Evolutionary conservation across 2,888 invertebrate species (phyloP), one percentile per base, ranked within the genome.

Genomic region (Slavum lentiscoides): DNA sequence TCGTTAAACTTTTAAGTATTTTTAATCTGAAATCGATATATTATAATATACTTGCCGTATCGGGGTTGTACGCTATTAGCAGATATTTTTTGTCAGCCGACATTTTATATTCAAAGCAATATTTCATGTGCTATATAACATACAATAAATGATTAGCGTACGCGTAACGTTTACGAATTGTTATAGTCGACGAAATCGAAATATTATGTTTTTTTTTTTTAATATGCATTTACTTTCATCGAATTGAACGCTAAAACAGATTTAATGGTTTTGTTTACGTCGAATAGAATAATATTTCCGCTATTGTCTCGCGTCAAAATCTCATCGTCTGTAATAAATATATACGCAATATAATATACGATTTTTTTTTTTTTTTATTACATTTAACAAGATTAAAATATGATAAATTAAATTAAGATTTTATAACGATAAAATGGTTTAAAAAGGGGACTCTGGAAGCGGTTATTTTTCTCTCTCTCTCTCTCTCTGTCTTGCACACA

Each of bases 41-140:
- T 3, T 49, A 61, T 61, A n/a, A n/a, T 23, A 7, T 39, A 67
- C 85, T 87, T 86, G 91, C 91, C 88, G 91, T 92, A 85, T 89
- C 89, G 83, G 90, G 89, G 85, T 90, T 89, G 84, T 89, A 89
- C 8, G 90, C 89, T 83, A 92, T 86, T 76, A 92, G 86, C 82
- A 93, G 85, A 85, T 89, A 91, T 84, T 90, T 89, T 70, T 88
- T 88, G 85, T 93, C 92, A 0, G 91, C 88, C 0, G 92, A 93
- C 82, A 92, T 86, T 37, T 53, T 13, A 19, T 70, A 77, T 8
- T 13, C 19, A 23, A 21, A 6, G 8, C 62, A 70, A 39, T 55
- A 11, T 39, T 61, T 61, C 21, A 77, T 21, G 21, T 70, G 68
- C 77, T 77, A 39, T 30, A 39, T n/a, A 69, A 77, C 15, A 30